Evolutionary conservation across 2,113 vertebrate genomes (phyloP), one percentile per base, ranked within the genome.

Genomic region (Echinops telfairi): DNA sequence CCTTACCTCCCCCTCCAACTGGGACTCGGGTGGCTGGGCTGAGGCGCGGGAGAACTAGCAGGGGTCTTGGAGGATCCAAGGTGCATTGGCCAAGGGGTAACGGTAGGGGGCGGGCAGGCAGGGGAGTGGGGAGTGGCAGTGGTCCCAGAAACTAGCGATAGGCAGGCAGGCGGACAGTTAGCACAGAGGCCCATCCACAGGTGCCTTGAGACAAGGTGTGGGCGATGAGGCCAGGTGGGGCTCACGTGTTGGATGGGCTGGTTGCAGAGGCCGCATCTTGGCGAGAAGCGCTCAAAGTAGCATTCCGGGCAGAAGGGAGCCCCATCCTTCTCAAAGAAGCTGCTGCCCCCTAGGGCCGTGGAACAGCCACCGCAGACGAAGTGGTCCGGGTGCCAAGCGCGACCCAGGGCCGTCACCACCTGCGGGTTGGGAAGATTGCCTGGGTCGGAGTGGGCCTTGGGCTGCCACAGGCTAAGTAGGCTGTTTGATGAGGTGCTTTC

Each of bases 241-340:
- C 98, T 98, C 96, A 99, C 99, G 0, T 99, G 98, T 31, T 99
- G 97, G 79, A 99, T 99, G 96, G 99, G 99, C 95, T 99, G 98
- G 83, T 98, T 98, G 98, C 99, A 99, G 75, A 98, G 98, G 3
- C 98, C 98, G 6, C 99, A 99, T 92, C 99, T 98, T 7, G 99
- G 99, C 6, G 99, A 99, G 97, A 99, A 99, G 89, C 99, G 98
- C 38, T 98, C 98, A 83, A 99, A 99, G 97, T 99, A 99, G 97
- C 99, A 99, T 1, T 98, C 98, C 40, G 99, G 99, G 91, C 99
- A 99, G 98, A 99, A 99, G 9, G 99, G 99, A 25, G 97, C 98
- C 0, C 99, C 98, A 0, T 99, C 99, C 95, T 99, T 99, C 97
- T 99, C 99, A 9, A 99, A 99, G 97, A 99, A 99, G 96, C 98